phyloP scores from a whole-genome alignment of 30 jellyfish, hydroid and myxozoan genomes.

The Rhopilema esculentum region DNA sequence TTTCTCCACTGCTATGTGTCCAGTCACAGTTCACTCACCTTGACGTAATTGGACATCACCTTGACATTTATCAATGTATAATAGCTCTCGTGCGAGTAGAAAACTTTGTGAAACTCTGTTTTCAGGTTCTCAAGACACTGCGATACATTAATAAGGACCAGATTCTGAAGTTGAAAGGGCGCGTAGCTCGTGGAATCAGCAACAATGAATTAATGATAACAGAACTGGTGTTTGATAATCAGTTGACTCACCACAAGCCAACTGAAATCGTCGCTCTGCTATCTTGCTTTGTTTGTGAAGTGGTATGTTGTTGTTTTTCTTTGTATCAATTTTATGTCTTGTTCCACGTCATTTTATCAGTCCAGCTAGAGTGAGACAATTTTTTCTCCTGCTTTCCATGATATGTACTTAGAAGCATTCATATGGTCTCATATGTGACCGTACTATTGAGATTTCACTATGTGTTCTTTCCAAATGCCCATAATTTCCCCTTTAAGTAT shows the following conservation, averaged over 20 bases:
- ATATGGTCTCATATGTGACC: too few species aligned
- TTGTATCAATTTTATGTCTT: too few species aligned
- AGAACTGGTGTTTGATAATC: slow-evolving; percentile 83
- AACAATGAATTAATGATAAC: slow-evolving; percentile 93
- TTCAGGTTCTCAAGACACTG: slow-evolving; percentile 82
- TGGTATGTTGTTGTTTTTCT: slow-evolving; percentile 53
- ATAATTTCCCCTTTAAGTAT: neutral
- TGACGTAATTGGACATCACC: too few species aligned
- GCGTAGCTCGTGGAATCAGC: slow-evolving; percentile 93
- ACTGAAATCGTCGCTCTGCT: slow-evolving; percentile 96
- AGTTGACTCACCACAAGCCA: slow-evolving; percentile 85
- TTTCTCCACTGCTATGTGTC: too few species aligned
- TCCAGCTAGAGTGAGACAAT: too few species aligned
- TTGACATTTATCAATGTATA: neutral
- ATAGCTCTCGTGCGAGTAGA: neutral
- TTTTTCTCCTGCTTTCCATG: too few species aligned
- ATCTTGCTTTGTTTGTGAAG: slow-evolving; percentile 94
- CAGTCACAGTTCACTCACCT: too few species aligned
- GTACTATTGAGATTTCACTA: too few species aligned
- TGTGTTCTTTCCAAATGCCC: too few species aligned
- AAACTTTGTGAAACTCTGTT: neutral
- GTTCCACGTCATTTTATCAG: too few species aligned
- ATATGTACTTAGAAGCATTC: too few species aligned
- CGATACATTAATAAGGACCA: slow-evolving; percentile 75
- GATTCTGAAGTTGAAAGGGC: slow-evolving; percentile 85